Evolutionary conservation across 2,113 vertebrate genomes (phyloP), one percentile per base, ranked within the genome.

Genomic region (Ondatra zibethicus): DNA sequence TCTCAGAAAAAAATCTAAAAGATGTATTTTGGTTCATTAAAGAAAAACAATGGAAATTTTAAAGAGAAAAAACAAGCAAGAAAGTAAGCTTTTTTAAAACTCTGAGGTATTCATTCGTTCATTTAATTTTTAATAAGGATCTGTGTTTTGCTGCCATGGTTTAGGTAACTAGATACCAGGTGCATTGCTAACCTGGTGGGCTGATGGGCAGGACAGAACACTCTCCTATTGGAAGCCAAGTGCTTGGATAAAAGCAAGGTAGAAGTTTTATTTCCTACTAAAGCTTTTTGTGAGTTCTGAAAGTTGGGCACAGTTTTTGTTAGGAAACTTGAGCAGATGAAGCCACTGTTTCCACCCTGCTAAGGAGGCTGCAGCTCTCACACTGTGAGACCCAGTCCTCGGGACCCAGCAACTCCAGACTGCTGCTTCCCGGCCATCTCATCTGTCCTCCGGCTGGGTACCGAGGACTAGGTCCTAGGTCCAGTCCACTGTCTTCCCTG

Each of bases 261-360:
- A 63, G 91, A 61, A 81, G 33, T 27, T 92, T 91, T 58, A 17
- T 89, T 96, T 96, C 72, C 94, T 92, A 45, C 89, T 96, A 68
- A 80, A 73, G 93, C 70, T 97, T 97, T 89, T 94, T 97, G 86
- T 93, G 88, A 78, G 85, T 95, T 96, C 87, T 91, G 86, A 97
- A 97, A 96, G 89, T 92, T 58, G 93, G 92, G 70, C 92, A 96
- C 52, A 82, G 58, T 61, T 88, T 97, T 88, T 92, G 65, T 95
- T 55, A 97, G 76, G 91, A 91, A 97, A 88, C 80, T 93, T 88
- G 21, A 45, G 72, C 93, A 55, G 93, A 94, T 94, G 52, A 82
- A 96, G 88, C 31, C 47, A n/a, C 76, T 76, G 86, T 77, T 97
- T 93, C 89, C 93, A 42, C 94, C 73, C 89, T 96, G 92, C 68